A percentile compares a stretch with the other conserved stretches of the same genome.
phyloP scores from a whole-genome alignment of 2,888 invertebrate species.

The Colostygia pectinataria region DNA sequence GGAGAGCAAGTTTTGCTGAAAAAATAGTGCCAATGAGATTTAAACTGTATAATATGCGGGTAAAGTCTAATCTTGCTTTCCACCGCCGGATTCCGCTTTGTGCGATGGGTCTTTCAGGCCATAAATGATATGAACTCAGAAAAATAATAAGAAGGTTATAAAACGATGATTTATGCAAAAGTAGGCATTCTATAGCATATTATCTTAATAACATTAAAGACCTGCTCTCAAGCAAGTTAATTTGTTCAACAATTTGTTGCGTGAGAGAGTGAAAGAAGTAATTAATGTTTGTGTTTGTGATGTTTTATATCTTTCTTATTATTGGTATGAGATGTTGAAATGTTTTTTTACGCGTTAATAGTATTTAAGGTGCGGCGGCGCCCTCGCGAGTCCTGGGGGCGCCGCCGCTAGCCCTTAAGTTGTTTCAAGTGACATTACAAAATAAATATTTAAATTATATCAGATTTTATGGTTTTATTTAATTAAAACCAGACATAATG shows the following conservation, averaged over 20 bases:
- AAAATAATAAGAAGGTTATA: conserved; percentile 19
- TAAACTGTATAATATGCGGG: conserved; percentile 12
- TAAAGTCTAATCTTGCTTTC: conserved; percentile 19
- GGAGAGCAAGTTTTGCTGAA: conserved; percentile 16
- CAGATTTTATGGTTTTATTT: conserved; percentile 59
- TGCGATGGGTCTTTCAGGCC: conserved; percentile 20
- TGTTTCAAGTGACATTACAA: conserved; percentile 79
- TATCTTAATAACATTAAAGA: too few species aligned
- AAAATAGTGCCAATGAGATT: conserved; percentile 25
- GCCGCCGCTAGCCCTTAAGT: conserved; percentile 67
- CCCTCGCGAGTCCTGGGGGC: conserved; percentile 70
- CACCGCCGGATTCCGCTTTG: conserved; percentile 6
- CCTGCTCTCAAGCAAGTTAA: too few species aligned
- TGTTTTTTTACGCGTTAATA: conserved; percentile 79
- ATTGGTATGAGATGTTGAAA: conserved; percentile 60
- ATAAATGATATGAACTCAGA: conserved; percentile 20
- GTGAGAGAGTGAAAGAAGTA: too few species aligned
- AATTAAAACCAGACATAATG: not conserved
- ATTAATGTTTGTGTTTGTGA: too few species aligned
- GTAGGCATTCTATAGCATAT: not conserved
- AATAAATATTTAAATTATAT: conserved; percentile 82
- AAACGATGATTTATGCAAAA: not conserved
- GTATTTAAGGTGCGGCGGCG: conserved; percentile 68
- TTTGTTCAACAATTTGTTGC: too few species aligned
- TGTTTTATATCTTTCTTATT: conserved; percentile 17